Conservation (phyloP, 2,797 vertebrate genomes). For the Mallotus villosus region DNA sequence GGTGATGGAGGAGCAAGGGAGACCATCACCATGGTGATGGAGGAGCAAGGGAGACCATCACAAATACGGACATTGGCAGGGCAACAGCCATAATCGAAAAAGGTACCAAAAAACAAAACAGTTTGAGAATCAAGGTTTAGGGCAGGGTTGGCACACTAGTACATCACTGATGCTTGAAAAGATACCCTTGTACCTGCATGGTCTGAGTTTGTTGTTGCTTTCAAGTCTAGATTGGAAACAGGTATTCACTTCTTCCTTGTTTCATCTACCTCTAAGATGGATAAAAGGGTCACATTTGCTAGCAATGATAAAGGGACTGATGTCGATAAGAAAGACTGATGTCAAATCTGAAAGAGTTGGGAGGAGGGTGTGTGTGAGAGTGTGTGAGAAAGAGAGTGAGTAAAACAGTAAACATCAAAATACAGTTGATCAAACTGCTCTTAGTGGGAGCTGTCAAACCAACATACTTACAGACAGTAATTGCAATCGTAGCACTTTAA, state of each 20-base stretch:
- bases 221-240: slow-evolving; percentile 3
- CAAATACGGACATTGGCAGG: neutral
- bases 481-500: neutral
- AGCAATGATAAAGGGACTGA: slow-evolving; percentile 38
- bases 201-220: slow-evolving; percentile 37
- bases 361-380: slow-evolving; percentile 38
- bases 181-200: slow-evolving; percentile 39
- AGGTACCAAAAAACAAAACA: neutral
- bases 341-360: slow-evolving; percentile 38
- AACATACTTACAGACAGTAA: no score
- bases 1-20: neutral
- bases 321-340: slow-evolving; percentile 38
- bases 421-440: no score
- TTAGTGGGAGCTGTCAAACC: no score
- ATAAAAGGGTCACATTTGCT: slow-evolving; percentile 49
- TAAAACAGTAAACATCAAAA: no score
- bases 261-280: slow-evolving; percentile 44
- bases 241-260: slow-evolving; percentile 21
- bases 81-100: neutral
- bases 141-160: neutral
- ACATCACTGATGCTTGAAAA: no score
- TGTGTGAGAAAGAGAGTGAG: slow-evolving; percentile 9
- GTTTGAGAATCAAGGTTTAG: neutral
- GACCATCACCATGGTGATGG: slow-evolving; percentile 44
- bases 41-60: neutral